These are phyloP conservation scores for Chrysochloris asiatica DNA, from an alignment of 2,113 vertebrate species.

Conservation along the genomic window DNA sequence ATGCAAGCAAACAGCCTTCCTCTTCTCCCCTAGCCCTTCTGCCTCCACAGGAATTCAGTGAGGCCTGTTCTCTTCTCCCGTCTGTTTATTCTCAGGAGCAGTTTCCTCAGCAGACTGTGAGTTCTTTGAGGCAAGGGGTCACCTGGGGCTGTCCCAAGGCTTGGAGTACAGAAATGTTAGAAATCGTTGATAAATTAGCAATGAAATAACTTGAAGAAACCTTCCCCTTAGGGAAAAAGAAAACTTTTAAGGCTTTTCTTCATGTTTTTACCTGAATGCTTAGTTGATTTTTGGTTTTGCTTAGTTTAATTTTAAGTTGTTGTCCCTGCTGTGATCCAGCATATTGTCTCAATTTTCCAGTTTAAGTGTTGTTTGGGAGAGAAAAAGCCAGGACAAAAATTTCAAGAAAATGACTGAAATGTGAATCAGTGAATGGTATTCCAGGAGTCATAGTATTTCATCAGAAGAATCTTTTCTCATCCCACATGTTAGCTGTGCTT, in stretches of 20 bases:
- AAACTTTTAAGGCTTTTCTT: not conserved
- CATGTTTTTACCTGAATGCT: not conserved
- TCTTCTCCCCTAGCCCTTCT: not conserved
- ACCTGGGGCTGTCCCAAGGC: not conserved
- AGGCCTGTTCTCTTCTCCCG: not conserved
- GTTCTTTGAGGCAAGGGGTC: not conserved
- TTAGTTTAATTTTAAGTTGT: not conserved
- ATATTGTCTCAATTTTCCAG: not conserved
- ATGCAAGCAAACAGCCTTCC: not conserved
- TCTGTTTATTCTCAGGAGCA: not conserved
- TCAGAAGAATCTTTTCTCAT: not conserved
- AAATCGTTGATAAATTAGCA: not conserved
- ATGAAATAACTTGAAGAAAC: not conserved
- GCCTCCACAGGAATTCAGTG: not conserved
- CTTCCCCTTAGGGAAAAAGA: not conserved
- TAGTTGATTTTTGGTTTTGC: not conserved
- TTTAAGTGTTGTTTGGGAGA: not conserved
- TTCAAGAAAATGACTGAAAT: not conserved
- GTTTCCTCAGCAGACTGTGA: not conserved
- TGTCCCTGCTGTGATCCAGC: not conserved
- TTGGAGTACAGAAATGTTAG: not conserved
- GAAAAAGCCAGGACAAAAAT: not conserved
- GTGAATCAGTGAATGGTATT: too few species aligned
- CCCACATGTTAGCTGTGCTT: not conserved
- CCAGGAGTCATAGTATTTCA: not conserved